Conservation (phyloP, 2,888 invertebrate genomes). For the Netelia melanura region DNA sequence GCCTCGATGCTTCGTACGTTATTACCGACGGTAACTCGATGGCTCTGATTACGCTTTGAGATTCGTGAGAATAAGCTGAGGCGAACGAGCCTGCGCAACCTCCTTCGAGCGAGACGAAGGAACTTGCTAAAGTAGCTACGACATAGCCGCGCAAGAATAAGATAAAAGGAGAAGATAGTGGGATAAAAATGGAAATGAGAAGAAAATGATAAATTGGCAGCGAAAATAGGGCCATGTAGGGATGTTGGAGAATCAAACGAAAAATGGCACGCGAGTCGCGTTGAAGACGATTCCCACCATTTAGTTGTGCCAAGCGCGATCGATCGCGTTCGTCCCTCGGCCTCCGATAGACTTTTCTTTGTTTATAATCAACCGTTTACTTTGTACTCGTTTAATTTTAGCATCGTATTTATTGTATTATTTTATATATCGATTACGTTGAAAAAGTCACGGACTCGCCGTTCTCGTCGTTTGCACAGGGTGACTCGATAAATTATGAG, state of each 20-base stretch:
- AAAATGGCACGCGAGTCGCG: constrained; percentile 16
- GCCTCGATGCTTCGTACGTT: constrained; percentile 38
- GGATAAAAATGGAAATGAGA: background rate
- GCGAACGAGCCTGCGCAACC: background rate
- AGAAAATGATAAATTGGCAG: constrained; percentile 14
- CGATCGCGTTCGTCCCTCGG: constrained; percentile 15
- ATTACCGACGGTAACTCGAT: constrained; percentile 34
- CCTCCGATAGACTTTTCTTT: constrained; percentile 44
- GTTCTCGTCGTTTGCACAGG: constrained; percentile 32
- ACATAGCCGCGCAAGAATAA: constrained; percentile 16
- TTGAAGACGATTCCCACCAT: constrained; percentile 11
- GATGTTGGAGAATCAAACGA: constrained; percentile 6
- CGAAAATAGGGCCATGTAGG: background rate
- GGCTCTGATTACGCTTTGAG: constrained; percentile 29
- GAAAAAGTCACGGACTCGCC: constrained; percentile 40
- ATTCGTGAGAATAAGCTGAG: constrained; percentile 1
- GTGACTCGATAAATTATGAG: constrained; percentile 50
- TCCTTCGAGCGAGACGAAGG: constrained; percentile 4
- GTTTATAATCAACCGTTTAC: constrained; percentile 20
- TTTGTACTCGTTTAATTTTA: constrained; percentile 58
- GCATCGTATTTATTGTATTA: constrained; percentile 64
- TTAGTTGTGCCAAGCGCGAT: constrained; percentile 22
- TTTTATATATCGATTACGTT: constrained; percentile 48
- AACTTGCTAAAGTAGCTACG: constrained; percentile 16
- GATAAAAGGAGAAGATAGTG: constrained; percentile 12